Evolutionary conservation across 2,888 invertebrate genomes (phyloP).

Genomic region (Apoda limacodes): DNA sequence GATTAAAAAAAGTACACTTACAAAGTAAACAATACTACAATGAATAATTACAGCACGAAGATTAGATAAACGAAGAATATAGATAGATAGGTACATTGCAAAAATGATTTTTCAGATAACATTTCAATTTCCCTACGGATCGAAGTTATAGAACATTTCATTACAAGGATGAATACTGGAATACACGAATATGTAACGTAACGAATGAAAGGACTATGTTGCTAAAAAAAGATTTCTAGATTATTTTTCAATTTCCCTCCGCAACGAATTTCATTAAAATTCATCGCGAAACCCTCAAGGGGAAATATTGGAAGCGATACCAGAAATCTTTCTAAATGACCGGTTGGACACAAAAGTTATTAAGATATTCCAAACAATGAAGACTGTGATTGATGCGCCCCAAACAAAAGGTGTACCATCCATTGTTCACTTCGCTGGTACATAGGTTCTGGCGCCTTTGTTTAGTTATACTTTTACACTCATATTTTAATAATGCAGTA

Average conservation of each 20-base stretch:
- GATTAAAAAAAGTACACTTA: too few species aligned
- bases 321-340: slow-evolving; percentile 63
- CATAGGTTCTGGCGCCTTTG: slow-evolving; percentile 33
- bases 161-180: too few species aligned
- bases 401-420: slow-evolving; percentile 49
- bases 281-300: slow-evolving; percentile 29
- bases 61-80: too few species aligned
- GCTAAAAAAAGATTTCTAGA: too few species aligned
- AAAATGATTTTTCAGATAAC: too few species aligned
- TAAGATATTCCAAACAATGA: slow-evolving; percentile 64
- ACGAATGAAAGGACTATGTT: slow-evolving; percentile 6
- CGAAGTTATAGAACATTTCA: slow-evolving; percentile 12
- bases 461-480: slow-evolving; percentile 42
- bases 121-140: slow-evolving; percentile 1
- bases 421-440: slow-evolving; percentile 43
- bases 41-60: too few species aligned
- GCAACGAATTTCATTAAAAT: slow-evolving; percentile 40
- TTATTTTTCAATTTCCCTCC: too few species aligned
- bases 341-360: slow-evolving; percentile 61
- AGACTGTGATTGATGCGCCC: slow-evolving; percentile 54
- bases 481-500: slow-evolving; percentile 57
- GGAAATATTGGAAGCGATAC: slow-evolving; percentile 34
- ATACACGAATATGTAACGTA: slow-evolving; percentile 8
- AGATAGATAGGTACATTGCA: too few species aligned
- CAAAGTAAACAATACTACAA: too few species aligned